Evolutionary conservation across 2,113 vertebrate species (phyloP).

Genomic region (Micronisus gabar): DNA sequence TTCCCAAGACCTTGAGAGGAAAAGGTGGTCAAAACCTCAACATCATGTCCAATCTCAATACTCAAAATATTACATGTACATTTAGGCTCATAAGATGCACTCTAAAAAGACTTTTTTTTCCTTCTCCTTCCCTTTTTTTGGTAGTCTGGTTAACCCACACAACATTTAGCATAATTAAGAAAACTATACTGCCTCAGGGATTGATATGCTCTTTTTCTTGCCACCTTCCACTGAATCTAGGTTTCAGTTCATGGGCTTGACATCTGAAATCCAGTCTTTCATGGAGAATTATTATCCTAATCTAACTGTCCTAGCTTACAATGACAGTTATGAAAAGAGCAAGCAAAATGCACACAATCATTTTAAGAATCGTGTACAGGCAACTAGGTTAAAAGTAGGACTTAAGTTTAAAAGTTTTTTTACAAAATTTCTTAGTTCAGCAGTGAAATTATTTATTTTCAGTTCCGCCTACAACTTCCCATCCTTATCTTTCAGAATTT

Average conservation of each 20-base stretch:
- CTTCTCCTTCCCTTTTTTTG: not conserved
- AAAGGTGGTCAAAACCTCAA: not conserved
- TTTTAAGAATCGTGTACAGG: too few species aligned
- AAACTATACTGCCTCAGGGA: not conserved
- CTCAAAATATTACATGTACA: not conserved
- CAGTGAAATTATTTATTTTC: not conserved
- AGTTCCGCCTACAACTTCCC: not conserved
- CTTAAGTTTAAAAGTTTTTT: not conserved
- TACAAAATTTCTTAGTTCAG: not conserved
- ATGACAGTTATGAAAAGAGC: not conserved
- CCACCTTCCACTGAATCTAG: not conserved
- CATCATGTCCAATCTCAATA: not conserved
- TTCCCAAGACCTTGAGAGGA: not conserved
- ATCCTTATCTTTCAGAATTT: not conserved
- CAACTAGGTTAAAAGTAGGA: not conserved
- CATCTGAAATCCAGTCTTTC: not conserved
- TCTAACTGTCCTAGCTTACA: not conserved
- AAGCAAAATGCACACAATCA: not conserved
- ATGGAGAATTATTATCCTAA: not conserved
- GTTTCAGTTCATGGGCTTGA: not conserved
- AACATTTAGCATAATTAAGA: not conserved
- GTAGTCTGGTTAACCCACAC: not conserved
- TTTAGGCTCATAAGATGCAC: not conserved
- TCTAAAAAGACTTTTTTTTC: not conserved
- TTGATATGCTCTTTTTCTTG: not conserved